A percentile compares a stretch with the other conserved stretches of the same genome.
phyloP scores from a whole-genome alignment of 1,140 invertebrate genomes.

The Grapholita molesta region DNA sequence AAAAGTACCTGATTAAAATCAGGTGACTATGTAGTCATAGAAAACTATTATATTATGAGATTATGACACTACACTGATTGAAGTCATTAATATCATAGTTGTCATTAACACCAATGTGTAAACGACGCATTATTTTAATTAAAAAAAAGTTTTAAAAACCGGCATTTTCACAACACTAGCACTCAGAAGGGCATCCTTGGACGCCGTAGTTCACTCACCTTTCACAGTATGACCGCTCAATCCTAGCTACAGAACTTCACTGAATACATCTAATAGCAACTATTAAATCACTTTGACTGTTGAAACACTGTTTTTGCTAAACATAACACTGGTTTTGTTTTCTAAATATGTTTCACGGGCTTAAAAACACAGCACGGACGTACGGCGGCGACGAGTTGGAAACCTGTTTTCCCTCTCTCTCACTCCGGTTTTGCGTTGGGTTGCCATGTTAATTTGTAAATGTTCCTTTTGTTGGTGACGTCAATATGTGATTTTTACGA shows the following conservation, averaged over 20 bases:
- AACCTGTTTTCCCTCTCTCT: slow-evolving; percentile 55
- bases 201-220: slow-evolving; percentile 4
- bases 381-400: slow-evolving; percentile 48
- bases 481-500: neutral
- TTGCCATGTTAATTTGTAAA: slow-evolving; percentile 36
- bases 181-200: slow-evolving; percentile 2
- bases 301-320: slow-evolving; percentile 34
- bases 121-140: no score
- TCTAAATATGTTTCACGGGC: slow-evolving; percentile 45
- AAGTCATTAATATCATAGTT: no score
- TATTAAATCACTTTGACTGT: slow-evolving; percentile 24
- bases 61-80: no score
- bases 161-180: slow-evolving; percentile 5
- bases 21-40: no score
- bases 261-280: slow-evolving; percentile 17
- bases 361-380: slow-evolving; percentile 45
- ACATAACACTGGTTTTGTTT: slow-evolving; percentile 45
- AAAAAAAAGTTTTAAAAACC: neutral
- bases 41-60: no score
- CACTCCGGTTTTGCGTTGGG: slow-evolving; percentile 37
- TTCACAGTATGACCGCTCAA: neutral
- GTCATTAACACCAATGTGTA: no score
- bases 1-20: no score
- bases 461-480: slow-evolving; percentile 7
- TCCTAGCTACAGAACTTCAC: slow-evolving; percentile 18